Percentiles rank a stretch among this genome's conserved stretches.
Evolutionary conservation across 2,888 invertebrate genomes (phyloP).

Genomic region (Pristionchus fissidentatus): DNA sequence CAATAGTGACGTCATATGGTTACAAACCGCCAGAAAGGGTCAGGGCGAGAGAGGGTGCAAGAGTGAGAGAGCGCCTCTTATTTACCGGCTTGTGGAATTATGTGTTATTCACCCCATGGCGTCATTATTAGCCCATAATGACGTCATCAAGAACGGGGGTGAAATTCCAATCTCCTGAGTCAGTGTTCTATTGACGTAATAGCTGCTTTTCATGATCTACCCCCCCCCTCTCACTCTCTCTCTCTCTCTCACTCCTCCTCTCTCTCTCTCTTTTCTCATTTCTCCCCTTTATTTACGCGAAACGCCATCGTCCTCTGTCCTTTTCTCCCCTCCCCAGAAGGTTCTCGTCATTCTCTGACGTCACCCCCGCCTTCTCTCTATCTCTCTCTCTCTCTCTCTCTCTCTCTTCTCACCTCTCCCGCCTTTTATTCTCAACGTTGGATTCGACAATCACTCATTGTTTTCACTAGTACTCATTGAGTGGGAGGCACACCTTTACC

Average conservation of each 20-base stretch:
- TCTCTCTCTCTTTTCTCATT: conserved; percentile 31
- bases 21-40: neutral
- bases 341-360: conserved; percentile 3
- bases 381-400: conserved; percentile 41
- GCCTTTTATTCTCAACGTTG: neutral
- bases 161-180: neutral
- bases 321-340: conserved; percentile 27
- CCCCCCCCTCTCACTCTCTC: conserved; percentile 30
- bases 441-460: neutral
- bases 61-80: neutral
- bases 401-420: neutral
- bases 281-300: conserved; percentile 17
- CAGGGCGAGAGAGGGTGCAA: neutral
- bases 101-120: no score
- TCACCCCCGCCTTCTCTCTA: neutral
- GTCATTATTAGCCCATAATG: neutral
- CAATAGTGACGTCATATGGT: no score
- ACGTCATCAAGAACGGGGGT: neutral
- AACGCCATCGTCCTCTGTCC: conserved; percentile 36
- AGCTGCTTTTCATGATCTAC: neutral
- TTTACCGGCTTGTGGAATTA: no score
- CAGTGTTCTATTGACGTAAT: neutral
- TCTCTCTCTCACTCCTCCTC: conserved; percentile 41
- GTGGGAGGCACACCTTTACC: conserved; percentile 10
- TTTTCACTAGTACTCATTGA: neutral